Evolutionary conservation across 2,888 invertebrate genomes (phyloP).

Genomic region (Pseudanteris insignis): DNA sequence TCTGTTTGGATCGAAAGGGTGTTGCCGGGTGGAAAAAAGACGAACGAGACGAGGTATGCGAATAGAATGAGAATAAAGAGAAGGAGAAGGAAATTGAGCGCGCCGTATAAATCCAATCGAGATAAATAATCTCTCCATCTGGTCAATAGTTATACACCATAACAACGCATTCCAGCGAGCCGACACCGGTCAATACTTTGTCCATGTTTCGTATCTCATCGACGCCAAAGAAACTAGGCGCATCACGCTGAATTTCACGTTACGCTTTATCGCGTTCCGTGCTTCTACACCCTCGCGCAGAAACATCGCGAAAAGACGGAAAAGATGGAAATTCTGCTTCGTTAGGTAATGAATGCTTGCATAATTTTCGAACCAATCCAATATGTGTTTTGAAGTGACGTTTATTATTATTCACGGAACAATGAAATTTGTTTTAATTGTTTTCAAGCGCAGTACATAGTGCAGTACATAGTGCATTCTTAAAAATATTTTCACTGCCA

Average conservation of each 20-base stretch:
- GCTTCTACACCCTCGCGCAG: slow-evolving; percentile 11
- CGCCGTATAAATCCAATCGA: slow-evolving; percentile 42
- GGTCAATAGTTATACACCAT: slow-evolving; percentile 45
- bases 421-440: too few species aligned
- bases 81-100: slow-evolving; percentile 39
- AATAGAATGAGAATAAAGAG: slow-evolving; percentile 31
- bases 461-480: too few species aligned
- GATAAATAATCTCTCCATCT: slow-evolving; percentile 46
- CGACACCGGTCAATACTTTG: slow-evolving; percentile 33
- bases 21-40: slow-evolving; percentile 36
- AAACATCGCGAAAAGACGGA: slow-evolving; percentile 4
- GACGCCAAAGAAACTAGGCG: slow-evolving; percentile 33
- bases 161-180: slow-evolving; percentile 40
- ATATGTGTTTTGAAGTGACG: too few species aligned
- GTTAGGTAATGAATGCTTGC: too few species aligned
- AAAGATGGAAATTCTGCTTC: too few species aligned
- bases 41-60: slow-evolving; percentile 26
- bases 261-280: slow-evolving; percentile 28
- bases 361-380: too few species aligned
- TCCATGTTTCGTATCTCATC: slow-evolving; percentile 27
- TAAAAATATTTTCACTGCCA: too few species aligned
- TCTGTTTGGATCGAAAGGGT: slow-evolving; percentile 41
- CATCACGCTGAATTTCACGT: slow-evolving; percentile 33
- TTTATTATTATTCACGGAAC: too few species aligned
- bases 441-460: too few species aligned